A percentile compares a stretch with the other conserved stretches of the same genome.
Evolutionary conservation across 37 sponge, comb jelly and placozoan species (phyloP).

Genomic region (Amphimedon queenslandica): DNA sequence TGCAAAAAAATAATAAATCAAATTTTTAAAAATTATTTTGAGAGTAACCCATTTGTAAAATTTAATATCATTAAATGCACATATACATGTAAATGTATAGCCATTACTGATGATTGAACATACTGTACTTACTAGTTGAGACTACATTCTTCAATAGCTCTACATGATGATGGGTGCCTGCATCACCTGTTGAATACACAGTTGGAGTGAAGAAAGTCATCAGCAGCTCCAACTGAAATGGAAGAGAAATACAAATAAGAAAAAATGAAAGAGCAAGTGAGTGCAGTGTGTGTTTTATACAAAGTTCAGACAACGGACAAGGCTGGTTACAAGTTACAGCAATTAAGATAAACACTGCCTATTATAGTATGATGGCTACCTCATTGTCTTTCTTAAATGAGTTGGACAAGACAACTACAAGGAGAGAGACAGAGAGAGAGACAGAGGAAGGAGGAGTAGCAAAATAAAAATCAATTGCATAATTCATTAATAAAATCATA

Average conservation of each 20-base stretch:
- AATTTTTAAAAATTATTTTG: background rate
- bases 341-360: no score
- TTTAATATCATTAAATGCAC: background rate
- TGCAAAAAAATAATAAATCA: background rate
- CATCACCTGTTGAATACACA: constrained; percentile 13
- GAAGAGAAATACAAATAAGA: background rate
- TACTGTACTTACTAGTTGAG: background rate
- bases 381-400: no score
- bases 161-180: constrained; percentile 17
- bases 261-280: constrained; percentile 10
- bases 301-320: no score
- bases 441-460: background rate
- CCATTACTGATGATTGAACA: background rate
- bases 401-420: background rate
- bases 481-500: background rate
- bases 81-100: background rate
- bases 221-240: constrained; percentile 39
- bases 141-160: constrained; percentile 1
- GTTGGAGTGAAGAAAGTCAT: constrained; percentile 64
- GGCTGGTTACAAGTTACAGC: no score
- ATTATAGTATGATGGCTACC: no score
- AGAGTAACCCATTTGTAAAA: no score
- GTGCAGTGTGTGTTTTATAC: no score
- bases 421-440: constrained; percentile 7
- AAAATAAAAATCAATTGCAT: background rate